phyloP scores from a whole-genome alignment of 2,797 vertebrate genomes.

The Astyanax mexicanus region DNA sequence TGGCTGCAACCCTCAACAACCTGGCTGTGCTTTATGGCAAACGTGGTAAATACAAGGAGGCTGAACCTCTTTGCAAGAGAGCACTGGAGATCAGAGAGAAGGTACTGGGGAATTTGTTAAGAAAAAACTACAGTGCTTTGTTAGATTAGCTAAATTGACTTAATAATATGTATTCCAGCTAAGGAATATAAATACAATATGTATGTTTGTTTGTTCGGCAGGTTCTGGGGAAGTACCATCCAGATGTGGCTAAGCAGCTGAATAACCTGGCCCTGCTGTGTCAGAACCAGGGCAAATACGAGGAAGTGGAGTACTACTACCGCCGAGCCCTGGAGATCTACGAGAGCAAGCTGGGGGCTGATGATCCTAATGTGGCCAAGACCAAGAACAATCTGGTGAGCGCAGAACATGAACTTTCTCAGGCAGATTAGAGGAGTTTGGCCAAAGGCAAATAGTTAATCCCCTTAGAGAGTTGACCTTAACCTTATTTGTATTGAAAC shows the following conservation, averaged over 20 bases:
- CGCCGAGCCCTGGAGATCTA: conserved; percentile 94
- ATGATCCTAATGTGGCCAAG: conserved; percentile 96
- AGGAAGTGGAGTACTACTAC: conserved; percentile 97
- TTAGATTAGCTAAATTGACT: no score
- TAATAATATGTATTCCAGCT: no score
- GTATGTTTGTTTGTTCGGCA: conserved; percentile 50
- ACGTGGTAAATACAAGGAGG: conserved; percentile 90
- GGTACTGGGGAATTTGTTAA: conserved; percentile 56
- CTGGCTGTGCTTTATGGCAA: conserved; percentile 90
- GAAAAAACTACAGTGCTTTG: no score
- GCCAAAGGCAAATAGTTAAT: neutral
- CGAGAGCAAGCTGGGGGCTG: conserved; percentile 90
- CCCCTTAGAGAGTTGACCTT: neutral
- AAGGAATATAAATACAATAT: no score
- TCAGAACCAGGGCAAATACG: conserved; percentile 98
- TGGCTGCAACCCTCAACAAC: conserved; percentile 91
- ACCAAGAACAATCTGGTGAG: conserved; percentile 98
- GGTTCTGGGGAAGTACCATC: conserved; percentile 87
- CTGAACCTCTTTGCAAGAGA: conserved; percentile 85
- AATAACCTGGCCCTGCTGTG: conserved; percentile 97
- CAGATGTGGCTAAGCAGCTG: conserved; percentile 97
- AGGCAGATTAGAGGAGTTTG: neutral
- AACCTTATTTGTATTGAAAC: neutral
- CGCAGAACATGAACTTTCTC: neutral
- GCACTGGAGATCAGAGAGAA: conserved; percentile 84